phyloP scores from a whole-genome alignment of 2,888 invertebrate genomes.

The Mongoloraphidia duomilia region DNA sequence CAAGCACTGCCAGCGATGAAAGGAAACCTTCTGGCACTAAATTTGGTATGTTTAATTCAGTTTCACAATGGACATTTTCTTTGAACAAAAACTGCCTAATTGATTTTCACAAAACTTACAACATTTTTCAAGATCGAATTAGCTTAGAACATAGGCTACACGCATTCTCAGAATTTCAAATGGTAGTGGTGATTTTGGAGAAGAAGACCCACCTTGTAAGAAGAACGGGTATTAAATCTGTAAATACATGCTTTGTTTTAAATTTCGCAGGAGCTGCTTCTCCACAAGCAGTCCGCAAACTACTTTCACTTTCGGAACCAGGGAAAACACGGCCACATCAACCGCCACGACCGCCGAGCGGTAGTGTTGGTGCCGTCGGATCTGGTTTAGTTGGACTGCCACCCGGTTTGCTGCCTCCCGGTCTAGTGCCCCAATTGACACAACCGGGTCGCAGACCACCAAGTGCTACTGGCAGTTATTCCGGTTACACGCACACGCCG shows the following conservation, averaged over 20 bases:
- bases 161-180: no score
- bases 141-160: no score
- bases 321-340: slow-evolving; percentile 80
- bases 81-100: no score
- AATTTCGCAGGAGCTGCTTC: slow-evolving; percentile 63
- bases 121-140: no score
- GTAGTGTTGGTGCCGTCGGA: slow-evolving; percentile 32
- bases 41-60: slow-evolving; percentile 33
- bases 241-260: no score
- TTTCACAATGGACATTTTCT: no score
- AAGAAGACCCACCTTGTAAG: no score
- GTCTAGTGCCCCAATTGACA: slow-evolving; percentile 33
- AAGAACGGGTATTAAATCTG: no score
- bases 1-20: slow-evolving; percentile 73
- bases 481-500: slow-evolving; percentile 25
- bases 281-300: slow-evolving; percentile 91
- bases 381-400: slow-evolving; percentile 45
- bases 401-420: slow-evolving; percentile 40
- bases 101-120: no score
- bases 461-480: slow-evolving; percentile 28
- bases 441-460: slow-evolving; percentile 41
- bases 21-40: slow-evolving; percentile 44
- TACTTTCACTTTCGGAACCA: slow-evolving; percentile 79
- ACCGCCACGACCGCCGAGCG: slow-evolving; percentile 56
- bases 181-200: no score